These are phyloP conservation scores for Malurus splendens DNA, from an alignment of 2,797 vertebrate genomes.

Conservation along the genomic window DNA sequence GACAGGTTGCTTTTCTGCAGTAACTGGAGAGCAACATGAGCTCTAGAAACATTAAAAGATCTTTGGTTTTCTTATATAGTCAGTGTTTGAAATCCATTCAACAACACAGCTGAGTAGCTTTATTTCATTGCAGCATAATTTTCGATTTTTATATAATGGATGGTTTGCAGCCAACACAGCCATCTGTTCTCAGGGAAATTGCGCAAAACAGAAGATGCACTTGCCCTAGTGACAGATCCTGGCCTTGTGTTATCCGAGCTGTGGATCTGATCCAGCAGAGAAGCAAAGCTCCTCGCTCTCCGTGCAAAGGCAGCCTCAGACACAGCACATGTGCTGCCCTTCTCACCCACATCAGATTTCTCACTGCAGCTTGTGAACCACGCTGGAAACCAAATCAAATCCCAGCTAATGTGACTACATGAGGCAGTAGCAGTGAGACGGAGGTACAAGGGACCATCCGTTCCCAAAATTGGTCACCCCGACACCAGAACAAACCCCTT, in stretches of 20 bases:
- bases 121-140: slow-evolving; percentile 33
- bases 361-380: neutral
- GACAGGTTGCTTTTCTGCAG: neutral
- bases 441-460: neutral
- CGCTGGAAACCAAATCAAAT: neutral
- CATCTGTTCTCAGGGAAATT: slow-evolving; percentile 46
- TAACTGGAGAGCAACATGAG: neutral
- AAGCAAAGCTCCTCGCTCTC: neutral
- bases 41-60: neutral
- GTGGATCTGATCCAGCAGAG: neutral
- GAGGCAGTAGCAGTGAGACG: neutral
- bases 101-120: slow-evolving; percentile 32
- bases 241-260: neutral
- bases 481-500: neutral
- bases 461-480: neutral
- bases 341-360: neutral
- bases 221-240: slow-evolving; percentile 3
- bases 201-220: slow-evolving; percentile 12
- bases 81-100: slow-evolving; percentile 36
- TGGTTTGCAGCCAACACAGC: slow-evolving; percentile 32
- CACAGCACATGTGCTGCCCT: neutral
- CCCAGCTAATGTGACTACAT: neutral
- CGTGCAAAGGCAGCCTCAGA: neutral
- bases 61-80: neutral
- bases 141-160: slow-evolving; percentile 48